A percentile compares a stretch with the other conserved stretches of the same genome.
Evolutionary conservation across 1,140 invertebrate species (phyloP).

Genomic region (Leguminivora glycinivorella): DNA sequence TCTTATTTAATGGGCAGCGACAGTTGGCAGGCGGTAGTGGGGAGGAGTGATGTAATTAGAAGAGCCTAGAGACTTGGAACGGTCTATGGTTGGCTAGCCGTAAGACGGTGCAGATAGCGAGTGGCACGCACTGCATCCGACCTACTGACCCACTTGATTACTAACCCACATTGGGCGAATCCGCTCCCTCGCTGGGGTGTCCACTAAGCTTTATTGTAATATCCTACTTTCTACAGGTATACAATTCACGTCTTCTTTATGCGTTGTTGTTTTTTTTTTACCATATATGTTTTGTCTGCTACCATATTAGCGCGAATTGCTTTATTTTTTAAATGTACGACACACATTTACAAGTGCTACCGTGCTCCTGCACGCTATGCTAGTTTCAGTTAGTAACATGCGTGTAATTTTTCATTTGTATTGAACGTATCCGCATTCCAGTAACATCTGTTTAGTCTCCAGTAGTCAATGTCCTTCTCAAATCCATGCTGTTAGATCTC

Average conservation of each 20-base stretch:
- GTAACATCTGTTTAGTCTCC: neutral
- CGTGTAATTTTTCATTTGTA: neutral
- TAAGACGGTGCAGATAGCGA: slow-evolving; percentile 15
- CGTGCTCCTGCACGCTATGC: neutral
- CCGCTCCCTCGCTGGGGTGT: slow-evolving; percentile 22
- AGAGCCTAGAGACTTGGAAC: slow-evolving; percentile 1
- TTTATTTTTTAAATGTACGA: neutral
- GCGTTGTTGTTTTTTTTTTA: no score
- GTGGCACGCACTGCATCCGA: slow-evolving; percentile 28
- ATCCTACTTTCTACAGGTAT: neutral
- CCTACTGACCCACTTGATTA: slow-evolving; percentile 35
- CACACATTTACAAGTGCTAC: neutral
- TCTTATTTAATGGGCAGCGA: slow-evolving; percentile 5
- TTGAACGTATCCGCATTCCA: neutral
- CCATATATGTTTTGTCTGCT: no score
- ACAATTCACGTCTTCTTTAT: neutral
- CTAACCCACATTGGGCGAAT: slow-evolving; percentile 32
- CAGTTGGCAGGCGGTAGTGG: slow-evolving; percentile 14
- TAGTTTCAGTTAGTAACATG: neutral
- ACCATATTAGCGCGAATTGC: neutral
- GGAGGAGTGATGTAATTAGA: neutral
- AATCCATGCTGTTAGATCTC: neutral
- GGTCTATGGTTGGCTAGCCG: slow-evolving; percentile 1
- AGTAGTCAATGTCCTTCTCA: neutral
- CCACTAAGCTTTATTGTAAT: neutral